These are phyloP conservation scores for Aplidium turbinatum DNA, from an alignment of 23 tunicate genomes.

Conservation along the genomic window DNA sequence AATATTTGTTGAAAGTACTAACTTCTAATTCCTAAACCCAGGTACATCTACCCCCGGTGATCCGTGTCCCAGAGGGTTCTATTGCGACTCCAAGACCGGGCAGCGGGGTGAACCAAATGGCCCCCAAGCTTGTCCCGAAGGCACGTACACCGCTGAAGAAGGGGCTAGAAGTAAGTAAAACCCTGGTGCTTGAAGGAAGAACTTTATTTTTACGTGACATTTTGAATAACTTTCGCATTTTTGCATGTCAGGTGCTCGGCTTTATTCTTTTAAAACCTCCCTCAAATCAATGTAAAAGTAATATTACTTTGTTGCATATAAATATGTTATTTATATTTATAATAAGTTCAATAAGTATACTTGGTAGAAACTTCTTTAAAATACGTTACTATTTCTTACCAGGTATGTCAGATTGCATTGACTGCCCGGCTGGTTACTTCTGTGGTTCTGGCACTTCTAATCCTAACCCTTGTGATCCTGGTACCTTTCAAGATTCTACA, in stretches of 20 bases:
- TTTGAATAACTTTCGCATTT: too few species aligned
- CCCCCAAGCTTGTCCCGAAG: conserved; percentile 67
- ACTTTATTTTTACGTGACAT: neutral
- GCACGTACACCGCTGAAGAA: conserved; percentile 83
- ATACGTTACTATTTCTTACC: neutral
- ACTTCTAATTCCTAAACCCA: conserved; percentile 9
- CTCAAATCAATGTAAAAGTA: too few species aligned
- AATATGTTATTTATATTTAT: too few species aligned
- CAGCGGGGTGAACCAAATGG: neutral
- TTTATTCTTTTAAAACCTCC: too few species aligned
- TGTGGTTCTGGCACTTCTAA: conserved; percentile 63
- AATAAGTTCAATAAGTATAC: too few species aligned
- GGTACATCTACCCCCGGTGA: conserved; percentile 60
- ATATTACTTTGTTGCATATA: too few species aligned
- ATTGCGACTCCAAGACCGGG: conserved; percentile 46
- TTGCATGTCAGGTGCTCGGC: too few species aligned
- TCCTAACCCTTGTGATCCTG: conserved; percentile 57
- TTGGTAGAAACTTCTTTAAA: neutral
- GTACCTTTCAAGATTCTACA: conserved; percentile 66
- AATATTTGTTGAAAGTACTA: too few species aligned
- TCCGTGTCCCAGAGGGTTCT: conserved; percentile 83
- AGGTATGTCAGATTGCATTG: conserved; percentile 66
- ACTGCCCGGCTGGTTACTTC: conserved; percentile 84
- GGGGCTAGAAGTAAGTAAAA: conserved; percentile 82
- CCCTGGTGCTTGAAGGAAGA: too few species aligned